Evolutionary conservation across 2,888 invertebrate genomes (phyloP).

Genomic region (Abrostola triplasia): DNA sequence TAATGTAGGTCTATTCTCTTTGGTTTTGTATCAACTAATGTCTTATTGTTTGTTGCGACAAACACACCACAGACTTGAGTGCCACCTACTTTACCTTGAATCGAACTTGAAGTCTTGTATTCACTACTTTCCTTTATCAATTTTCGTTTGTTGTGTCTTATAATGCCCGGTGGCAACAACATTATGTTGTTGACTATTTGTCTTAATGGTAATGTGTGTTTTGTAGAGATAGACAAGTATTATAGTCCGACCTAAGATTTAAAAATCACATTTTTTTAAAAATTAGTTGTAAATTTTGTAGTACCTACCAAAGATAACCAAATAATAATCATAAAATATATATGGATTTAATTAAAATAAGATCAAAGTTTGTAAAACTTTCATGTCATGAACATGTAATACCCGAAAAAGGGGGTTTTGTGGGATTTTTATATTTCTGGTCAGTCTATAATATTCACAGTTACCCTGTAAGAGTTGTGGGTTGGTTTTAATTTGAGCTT

Average conservation of each 20-base stretch:
- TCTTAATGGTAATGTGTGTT: not conserved
- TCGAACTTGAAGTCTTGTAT: no score
- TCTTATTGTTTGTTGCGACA: constrained; percentile 2
- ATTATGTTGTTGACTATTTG: no score
- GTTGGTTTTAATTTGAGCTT: constrained; percentile 45
- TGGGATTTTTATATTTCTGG: not conserved
- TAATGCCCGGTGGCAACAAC: not conserved
- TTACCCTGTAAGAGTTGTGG: constrained; percentile 81
- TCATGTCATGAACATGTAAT: not conserved
- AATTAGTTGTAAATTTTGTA: no score
- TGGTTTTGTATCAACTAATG: constrained; percentile 10
- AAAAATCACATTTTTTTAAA: not conserved
- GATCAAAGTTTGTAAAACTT: constrained; percentile 5
- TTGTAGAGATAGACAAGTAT: not conserved
- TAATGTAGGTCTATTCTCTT: constrained; percentile 28
- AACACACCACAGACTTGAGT: not conserved
- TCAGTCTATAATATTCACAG: constrained; percentile 69
- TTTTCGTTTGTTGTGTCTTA: not conserved
- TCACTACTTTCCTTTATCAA: not conserved
- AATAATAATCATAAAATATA: no score
- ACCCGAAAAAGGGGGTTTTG: no score
- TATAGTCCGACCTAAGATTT: not conserved
- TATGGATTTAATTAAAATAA: constrained; percentile 5
- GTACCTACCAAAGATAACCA: not conserved
- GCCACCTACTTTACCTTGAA: not conserved